A percentile compares a stretch with the other conserved stretches of the same genome.
These are phyloP conservation scores for Dendropsophus ebraccatus DNA, from an alignment of 2,113 vertebrate genomes.

Conservation along the genomic window DNA sequence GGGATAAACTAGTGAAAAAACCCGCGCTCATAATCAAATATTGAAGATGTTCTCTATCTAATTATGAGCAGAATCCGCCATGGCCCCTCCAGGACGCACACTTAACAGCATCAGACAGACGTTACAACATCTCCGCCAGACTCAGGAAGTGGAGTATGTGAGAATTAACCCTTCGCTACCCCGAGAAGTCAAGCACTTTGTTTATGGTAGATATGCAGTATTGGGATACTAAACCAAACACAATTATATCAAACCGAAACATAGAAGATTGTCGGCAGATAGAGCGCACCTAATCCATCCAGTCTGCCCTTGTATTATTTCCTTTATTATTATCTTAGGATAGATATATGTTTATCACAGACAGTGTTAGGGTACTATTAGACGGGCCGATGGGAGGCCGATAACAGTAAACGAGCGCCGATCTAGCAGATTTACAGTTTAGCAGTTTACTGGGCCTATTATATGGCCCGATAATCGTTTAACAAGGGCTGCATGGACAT, in stretches of 20 bases:
- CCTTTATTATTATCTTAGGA: too few species aligned
- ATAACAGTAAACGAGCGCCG: too few species aligned
- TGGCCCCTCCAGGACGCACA: not conserved
- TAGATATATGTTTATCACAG: too few species aligned
- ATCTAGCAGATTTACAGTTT: too few species aligned
- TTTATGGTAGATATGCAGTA: not conserved
- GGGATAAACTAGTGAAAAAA: not conserved
- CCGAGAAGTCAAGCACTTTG: not conserved
- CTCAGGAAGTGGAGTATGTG: not conserved
- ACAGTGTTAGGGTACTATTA: too few species aligned
- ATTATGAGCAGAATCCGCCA: not conserved
- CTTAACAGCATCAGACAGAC: constrained; percentile 14
- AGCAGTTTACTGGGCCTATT: too few species aligned
- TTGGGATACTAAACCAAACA: not conserved
- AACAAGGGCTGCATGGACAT: too few species aligned
- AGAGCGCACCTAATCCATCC: too few species aligned
- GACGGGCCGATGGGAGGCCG: too few species aligned
- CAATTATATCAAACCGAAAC: not conserved
- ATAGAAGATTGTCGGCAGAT: too few species aligned
- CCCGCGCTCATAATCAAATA: not conserved
- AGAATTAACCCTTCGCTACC: not conserved
- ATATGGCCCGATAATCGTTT: too few species aligned
- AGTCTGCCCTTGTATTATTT: too few species aligned
- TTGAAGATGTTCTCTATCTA: not conserved
- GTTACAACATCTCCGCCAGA: constrained; percentile 1